Evolutionary conservation across 2,797 vertebrate genomes (phyloP), one percentile per base, ranked within the genome.

Genomic region (Phrynocephalus forsythii): DNA sequence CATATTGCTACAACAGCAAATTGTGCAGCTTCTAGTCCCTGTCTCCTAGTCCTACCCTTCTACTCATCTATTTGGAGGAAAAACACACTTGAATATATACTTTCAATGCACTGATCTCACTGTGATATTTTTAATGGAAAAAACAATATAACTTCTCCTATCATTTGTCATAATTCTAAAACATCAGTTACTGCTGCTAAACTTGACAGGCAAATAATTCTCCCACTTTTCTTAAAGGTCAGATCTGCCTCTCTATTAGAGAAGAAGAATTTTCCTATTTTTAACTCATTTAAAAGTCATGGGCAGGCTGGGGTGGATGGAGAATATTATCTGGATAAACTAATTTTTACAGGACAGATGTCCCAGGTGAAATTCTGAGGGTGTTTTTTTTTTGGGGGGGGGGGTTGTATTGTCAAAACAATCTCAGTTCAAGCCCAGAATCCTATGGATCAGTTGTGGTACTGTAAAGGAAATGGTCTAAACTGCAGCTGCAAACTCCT

Each of bases 131-230:
- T 84, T 81, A 76, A 84, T 28, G 50, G 60, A 90, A 87, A 26
- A 69, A 79, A 69, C 79, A 33, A 81, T 81, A 44, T 75, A 50
- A 24, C 18, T 44, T 90, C 84, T 56, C 71, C 50, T 87, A 80
- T 90, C 86, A 60, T 87, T 90, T 84, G 85, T 86, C 81, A 86
- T 38, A 26, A 84, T 83, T 84, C 84, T 85, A 81, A 88, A 88
- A 88, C 78, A 85, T 81, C 83, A 79, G 76, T 85, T 85, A 85
- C 78, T 85, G 24, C 78, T 56, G 63, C 63, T 88, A 85, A 77
- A 85, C 83, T 88, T 81, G 82, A 60, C 69, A 85, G 72, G 79
- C 78, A 88, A 85, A 81, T 16, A n/a, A 22, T 79, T 78, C 68
- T 50, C 72, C 2, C 2, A 16, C 28, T 16, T 84, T 77, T 82